Base-by-base conservation (phyloP, 1,140 invertebrate genomes). In the Goniozus legneri region DNA sequence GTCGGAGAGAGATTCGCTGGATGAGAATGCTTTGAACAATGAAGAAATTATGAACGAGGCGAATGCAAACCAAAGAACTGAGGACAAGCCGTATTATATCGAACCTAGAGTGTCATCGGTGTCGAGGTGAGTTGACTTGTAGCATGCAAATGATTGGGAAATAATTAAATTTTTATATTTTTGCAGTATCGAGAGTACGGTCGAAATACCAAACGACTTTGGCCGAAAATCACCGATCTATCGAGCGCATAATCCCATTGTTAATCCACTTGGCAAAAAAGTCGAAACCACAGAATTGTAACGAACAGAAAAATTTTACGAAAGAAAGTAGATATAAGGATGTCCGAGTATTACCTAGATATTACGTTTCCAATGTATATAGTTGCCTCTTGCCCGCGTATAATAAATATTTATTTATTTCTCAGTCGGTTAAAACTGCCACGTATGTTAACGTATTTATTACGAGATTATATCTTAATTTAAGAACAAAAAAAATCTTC, bases 221-320 rank as follows among this genome's bases (percentile, higher is more conserved):
- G 70, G 65, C 42, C 63, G 70, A 39, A 67, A 77, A 54, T 74
- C 77, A 20, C 75, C 77, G n/a, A 60, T 77, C 7, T 74, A 71
- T 47, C 70, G 73, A 31, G 69, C 69, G 59, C 73, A 78, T 54
- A 73, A 80, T 44, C 74, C 76, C 10, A 65, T 74, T 12, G 80
- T 80, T 47, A 80, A 80, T 54, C 71, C 80, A 14, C 69, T 84
- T 24, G 81, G 85, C 8, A 86, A 88, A 65, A 91, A 91, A 75
- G 79, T 92, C 60, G 89, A 92, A 75, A 92, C 89, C 33, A 92
- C 89, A 8, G 89, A 92, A 77, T 75, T 89, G 60, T 85, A 76
- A 52, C 4, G 24, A 27, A 27, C 10, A 27, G 4, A 27, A 27
- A 27, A 10, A 6, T 27, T 27, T 22, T 20, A 21, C 1, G 13